phyloP scores from a whole-genome alignment of 2,797 vertebrate genomes.

The Zalophus californianus region DNA sequence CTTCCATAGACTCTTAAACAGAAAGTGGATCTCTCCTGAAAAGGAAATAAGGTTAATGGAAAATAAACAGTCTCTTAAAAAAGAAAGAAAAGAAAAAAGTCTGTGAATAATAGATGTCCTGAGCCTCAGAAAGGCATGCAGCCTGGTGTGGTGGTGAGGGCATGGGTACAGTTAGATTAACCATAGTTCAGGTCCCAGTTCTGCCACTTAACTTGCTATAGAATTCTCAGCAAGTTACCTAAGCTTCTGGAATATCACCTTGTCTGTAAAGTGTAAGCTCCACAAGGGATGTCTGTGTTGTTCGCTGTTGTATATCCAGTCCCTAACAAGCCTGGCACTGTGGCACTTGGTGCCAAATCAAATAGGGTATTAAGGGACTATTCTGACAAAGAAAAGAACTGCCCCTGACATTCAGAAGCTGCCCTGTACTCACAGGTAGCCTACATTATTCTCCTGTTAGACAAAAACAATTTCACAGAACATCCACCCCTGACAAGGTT shows the following conservation, averaged over 20 bases:
- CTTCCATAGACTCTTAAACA: background rate
- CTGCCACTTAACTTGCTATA: background rate
- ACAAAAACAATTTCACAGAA: background rate
- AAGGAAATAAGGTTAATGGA: background rate
- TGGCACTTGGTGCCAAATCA: background rate
- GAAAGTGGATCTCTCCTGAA: background rate
- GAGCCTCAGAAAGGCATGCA: background rate
- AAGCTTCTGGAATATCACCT: background rate
- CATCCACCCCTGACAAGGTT: background rate
- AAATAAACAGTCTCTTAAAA: background rate
- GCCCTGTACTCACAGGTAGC: background rate
- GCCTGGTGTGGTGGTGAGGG: background rate
- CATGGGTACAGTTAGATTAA: background rate
- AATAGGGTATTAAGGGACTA: background rate
- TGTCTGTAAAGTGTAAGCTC: background rate
- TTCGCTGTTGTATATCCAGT: background rate
- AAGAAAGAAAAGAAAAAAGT: background rate
- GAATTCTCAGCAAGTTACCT: background rate
- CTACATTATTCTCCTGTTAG: background rate
- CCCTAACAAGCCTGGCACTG: background rate
- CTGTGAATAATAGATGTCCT: background rate
- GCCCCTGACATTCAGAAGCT: background rate
- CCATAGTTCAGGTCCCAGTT: background rate
- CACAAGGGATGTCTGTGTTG: background rate
- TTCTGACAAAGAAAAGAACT: background rate